Evolutionary conservation across 2,797 vertebrate genomes (phyloP), one percentile per base, ranked within the genome.

Genomic region (Onychomys torridus): DNA sequence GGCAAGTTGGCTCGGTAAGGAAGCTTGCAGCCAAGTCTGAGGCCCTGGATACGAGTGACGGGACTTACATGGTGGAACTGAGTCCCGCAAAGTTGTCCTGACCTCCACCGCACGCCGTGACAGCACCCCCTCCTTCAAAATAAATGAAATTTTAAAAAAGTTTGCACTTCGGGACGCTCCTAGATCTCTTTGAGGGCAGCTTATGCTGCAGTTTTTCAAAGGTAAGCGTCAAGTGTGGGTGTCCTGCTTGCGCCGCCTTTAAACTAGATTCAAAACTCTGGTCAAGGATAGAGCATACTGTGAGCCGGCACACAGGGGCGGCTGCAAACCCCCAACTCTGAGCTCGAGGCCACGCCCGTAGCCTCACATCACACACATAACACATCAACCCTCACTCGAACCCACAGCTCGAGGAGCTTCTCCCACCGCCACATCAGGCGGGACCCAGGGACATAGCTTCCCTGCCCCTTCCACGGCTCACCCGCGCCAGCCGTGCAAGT

Each of bases 401-500:
- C 63, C 16, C 57, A 55, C 2, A 29, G 19, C 27, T 5, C 32
- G 23, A 2, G 25, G 0, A 19, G 16, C 0, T 19, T 2, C 73
- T 32, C 55, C 16, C 7, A 1, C n/a, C 52, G 23, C 63, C 55
- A 75, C 27, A 9, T 63, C 23, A 0, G 0, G 2, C 21, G 1
- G 3, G 11, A n/a, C 37, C 32, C 4, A 0, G 14, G 0, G 0
- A 46, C 6, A 11, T 46, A 0, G 8, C 5, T 43, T 61, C 37
- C 4, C 11, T 1, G 0, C 0, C 3, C 34, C 61, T 0, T 0
- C 0, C 0, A 2, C 16, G 2, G 73, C 95, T 96, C 95, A 95
- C 96, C 96, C 1, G 67, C 7, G 49, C 55, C 59, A 29, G 11
- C 0, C 6, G 13, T n/a, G 43, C 77, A 95, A 95, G 63, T 95